phyloP scores from a whole-genome alignment of 2,797 vertebrate genomes.

The Danio jaintianensis region DNA sequence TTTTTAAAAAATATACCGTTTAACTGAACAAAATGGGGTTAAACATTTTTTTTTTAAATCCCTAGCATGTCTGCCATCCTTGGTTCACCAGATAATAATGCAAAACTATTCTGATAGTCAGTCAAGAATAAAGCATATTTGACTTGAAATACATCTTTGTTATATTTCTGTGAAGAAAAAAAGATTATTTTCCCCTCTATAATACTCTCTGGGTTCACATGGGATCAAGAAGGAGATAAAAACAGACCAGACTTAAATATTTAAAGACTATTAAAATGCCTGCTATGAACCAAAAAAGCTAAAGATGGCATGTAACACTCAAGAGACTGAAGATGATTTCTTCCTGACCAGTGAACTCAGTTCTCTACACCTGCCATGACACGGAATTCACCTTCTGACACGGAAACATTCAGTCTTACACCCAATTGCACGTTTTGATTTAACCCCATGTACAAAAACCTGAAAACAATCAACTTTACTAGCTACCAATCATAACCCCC shows the following conservation, averaged over 20 bases:
- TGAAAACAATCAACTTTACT: background rate
- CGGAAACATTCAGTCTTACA: background rate
- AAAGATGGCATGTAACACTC: background rate
- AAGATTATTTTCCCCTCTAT: no score
- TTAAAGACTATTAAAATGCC: background rate
- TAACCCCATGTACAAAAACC: background rate
- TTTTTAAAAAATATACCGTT: no score
- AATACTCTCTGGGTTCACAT: background rate
- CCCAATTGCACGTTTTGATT: background rate
- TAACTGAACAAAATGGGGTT: background rate
- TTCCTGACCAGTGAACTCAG: conserved; percentile 4
- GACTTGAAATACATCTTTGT: background rate
- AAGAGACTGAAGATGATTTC: background rate
- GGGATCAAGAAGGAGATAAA: background rate
- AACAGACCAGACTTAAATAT: conserved; percentile 1
- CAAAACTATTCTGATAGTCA: background rate
- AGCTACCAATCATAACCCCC: background rate
- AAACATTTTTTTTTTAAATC: no score
- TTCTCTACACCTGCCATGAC: background rate
- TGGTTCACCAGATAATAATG: background rate
- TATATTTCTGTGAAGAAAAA: background rate
- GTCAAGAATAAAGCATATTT: background rate
- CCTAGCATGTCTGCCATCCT: background rate
- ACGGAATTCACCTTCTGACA: background rate
- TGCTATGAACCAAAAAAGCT: background rate